Conservation (phyloP, 2,797 vertebrate genomes). For the Kryptolebias ocellatus region DNA sequence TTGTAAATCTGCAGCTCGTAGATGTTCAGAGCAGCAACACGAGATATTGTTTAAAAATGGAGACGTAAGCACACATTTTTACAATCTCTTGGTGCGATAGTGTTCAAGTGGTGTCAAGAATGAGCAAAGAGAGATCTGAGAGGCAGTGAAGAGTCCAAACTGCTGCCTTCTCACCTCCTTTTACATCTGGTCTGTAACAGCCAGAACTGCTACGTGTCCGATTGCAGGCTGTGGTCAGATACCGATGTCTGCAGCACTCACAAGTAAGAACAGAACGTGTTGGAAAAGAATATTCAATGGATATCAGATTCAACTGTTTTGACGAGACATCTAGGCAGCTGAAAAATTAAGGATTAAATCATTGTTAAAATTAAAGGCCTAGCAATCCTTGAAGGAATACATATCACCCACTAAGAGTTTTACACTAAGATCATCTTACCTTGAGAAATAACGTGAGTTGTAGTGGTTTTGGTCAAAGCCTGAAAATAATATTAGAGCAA, state of each 20-base stretch:
- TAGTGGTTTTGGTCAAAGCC: too few species aligned
- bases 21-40: constrained; percentile 1
- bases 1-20: constrained; percentile 5
- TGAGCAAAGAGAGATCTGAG: constrained; percentile 4
- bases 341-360: not conserved
- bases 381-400: too few species aligned
- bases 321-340: not conserved
- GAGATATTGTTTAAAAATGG: constrained; percentile 7
- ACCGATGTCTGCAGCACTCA: not conserved
- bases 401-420: too few species aligned
- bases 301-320: not conserved
- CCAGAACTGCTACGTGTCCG: not conserved
- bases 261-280: not conserved
- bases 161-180: constrained; percentile 10
- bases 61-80: not conserved
- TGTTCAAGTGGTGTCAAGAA: not conserved
- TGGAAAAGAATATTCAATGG: not conserved
- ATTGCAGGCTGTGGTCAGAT: not conserved
- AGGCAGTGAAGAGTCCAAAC: constrained; percentile 1
- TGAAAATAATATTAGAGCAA: too few species aligned
- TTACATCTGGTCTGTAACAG: constrained; percentile 8
- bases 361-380: not conserved
- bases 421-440: too few species aligned
- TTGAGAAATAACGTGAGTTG: too few species aligned
- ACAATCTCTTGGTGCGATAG: not conserved